These are phyloP conservation scores for Drosophila santomea DNA, from an alignment of 1,140 invertebrate species.

Conservation along the genomic window DNA sequence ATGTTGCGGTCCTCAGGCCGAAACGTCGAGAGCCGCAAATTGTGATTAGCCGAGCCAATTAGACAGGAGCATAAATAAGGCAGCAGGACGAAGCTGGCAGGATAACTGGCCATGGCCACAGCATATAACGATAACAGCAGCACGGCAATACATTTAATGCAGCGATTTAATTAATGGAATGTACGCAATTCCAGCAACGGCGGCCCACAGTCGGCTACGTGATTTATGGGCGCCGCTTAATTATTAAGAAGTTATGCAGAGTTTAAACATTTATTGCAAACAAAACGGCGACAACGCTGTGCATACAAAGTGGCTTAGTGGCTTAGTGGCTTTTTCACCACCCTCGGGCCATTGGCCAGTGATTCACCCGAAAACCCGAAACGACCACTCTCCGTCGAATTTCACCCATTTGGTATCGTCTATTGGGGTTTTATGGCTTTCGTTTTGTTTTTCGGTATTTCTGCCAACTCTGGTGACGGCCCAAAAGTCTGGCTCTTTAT, in stretches of 20 bases:
- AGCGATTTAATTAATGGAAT: conserved; percentile 74
- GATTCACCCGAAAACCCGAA: not conserved
- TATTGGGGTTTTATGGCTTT: conserved; percentile 55
- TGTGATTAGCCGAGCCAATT: conserved; percentile 71
- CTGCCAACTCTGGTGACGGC: conserved; percentile 27
- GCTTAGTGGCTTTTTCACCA: no score
- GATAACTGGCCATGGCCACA: conserved; percentile 27
- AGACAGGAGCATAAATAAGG: conserved; percentile 65
- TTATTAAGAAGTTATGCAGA: conserved; percentile 79
- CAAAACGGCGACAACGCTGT: conserved; percentile 64
- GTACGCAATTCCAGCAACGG: conserved; percentile 11
- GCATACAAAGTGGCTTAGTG: conserved; percentile 54
- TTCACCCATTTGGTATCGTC: conserved; percentile 43
- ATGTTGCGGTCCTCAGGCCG: conserved; percentile 33
- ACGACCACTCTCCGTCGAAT: conserved; percentile 1
- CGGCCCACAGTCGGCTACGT: conserved; percentile 32
- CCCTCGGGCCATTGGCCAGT: conserved; percentile 4
- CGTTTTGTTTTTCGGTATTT: conserved; percentile 35
- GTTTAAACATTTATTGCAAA: conserved; percentile 80
- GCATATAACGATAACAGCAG: conserved; percentile 42
- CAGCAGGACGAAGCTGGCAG: conserved; percentile 22
- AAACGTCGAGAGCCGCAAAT: conserved; percentile 37
- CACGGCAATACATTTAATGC: conserved; percentile 60
- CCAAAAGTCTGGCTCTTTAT: conserved; percentile 56
- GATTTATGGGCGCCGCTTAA: conserved; percentile 72